Conservation (phyloP, 2,113 vertebrate genomes). For the Eublepharis macularius region DNA sequence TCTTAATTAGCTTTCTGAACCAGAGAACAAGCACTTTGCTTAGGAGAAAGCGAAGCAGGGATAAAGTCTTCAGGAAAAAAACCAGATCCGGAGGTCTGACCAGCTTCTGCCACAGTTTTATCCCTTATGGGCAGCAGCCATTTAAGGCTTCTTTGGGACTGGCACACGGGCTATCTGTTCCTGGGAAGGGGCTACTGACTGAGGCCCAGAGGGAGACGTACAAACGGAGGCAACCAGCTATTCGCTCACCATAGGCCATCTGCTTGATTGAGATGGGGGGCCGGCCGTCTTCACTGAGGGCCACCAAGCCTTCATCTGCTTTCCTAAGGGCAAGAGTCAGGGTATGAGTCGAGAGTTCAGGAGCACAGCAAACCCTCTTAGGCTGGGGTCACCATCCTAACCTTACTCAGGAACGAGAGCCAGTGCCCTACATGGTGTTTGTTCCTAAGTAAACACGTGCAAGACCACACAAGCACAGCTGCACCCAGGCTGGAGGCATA, state of each 20-base stretch:
- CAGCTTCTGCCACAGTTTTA: background rate
- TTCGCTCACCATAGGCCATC: conserved; percentile 79
- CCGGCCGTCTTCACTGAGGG: conserved; percentile 74
- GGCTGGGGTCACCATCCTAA: too few species aligned
- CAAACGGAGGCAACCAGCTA: accelerated
- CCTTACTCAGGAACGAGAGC: background rate
- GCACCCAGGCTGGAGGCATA: background rate
- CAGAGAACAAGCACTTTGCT: background rate
- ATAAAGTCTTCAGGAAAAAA: background rate
- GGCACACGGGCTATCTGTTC: too few species aligned
- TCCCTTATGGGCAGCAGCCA: background rate
- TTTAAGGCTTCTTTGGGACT: background rate
- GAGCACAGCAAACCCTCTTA: background rate
- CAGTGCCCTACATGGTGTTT: background rate
- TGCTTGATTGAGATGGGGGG: conserved; percentile 77
- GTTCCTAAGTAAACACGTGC: background rate
- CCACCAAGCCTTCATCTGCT: conserved; percentile 75
- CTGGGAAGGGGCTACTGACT: too few species aligned
- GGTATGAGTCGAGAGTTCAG: background rate
- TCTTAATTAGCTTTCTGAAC: background rate
- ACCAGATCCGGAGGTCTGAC: background rate
- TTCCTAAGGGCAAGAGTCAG: conserved; percentile 65
- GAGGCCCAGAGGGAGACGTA: background rate
- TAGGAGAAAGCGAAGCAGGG: background rate
- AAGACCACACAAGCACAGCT: background rate